phyloP scores from a whole-genome alignment of 2,113 vertebrate genomes.

The Rousettus leschenaultii region DNA sequence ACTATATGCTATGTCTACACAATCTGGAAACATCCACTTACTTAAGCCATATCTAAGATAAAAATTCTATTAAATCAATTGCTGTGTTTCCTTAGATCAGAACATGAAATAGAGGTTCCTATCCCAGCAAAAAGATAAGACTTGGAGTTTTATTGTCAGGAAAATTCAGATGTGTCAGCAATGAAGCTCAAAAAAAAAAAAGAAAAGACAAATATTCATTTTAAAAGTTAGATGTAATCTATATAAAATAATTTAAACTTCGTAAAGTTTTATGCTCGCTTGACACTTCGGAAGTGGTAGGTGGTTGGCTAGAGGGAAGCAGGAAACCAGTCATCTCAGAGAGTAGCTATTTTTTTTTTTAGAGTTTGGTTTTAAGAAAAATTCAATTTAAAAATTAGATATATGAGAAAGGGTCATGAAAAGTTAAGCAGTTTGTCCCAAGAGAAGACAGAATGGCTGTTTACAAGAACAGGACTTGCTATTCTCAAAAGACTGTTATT shows the following conservation, averaged over 20 bases:
- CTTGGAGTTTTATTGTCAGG: neutral
- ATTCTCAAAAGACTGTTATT: slow-evolving; percentile 13
- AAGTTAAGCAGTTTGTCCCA: neutral
- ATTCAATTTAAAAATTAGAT: slow-evolving; percentile 24
- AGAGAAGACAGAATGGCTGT: neutral
- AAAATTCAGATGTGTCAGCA: neutral
- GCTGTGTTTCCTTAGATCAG: neutral
- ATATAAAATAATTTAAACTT: neutral
- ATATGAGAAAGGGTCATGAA: neutral
- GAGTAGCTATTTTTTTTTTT: neutral
- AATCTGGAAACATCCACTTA: neutral
- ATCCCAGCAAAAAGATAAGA: neutral
- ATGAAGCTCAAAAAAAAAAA: neutral
- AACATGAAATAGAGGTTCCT: neutral
- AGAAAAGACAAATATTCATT: neutral
- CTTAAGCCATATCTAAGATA: neutral
- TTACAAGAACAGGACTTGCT: neutral
- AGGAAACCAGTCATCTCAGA: neutral
- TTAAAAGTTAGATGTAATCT: neutral
- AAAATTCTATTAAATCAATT: neutral
- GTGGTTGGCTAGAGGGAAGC: neutral
- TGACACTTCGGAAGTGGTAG: neutral
- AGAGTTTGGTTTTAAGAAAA: neutral
- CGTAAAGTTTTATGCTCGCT: neutral
- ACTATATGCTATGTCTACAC: neutral